Base-by-base conservation (phyloP, 2,113 vertebrate species). In the Platysternon megacephalum region DNA sequence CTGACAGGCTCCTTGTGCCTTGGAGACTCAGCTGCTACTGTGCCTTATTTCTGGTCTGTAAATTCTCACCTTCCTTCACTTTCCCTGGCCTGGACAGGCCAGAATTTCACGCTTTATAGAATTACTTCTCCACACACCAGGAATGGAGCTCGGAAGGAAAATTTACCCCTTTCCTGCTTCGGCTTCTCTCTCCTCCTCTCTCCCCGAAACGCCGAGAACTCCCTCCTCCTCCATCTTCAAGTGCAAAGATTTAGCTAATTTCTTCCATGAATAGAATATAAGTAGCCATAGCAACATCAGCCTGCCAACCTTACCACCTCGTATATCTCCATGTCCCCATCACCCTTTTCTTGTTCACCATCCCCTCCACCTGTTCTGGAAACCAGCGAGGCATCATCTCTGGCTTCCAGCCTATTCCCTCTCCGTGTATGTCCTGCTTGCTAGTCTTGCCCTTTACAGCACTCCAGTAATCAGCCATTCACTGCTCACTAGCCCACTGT, bases 251-350 rank as follows among this genome's bases (percentile, higher is more conserved):
- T 97, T 93, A 97, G 91, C 97, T 97, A 96, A 96, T 97, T 97
- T 97, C 94, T 96, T 95, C 96, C 96, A 97, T 97, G 96, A 98
- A 97, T 95, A 97, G 97, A 93, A 97, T 88, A 12, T 61, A 84
- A 97, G 97, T 98, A 98, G 97, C 97, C 97, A 98, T 98, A 96
- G 97, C 97, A 98, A 98, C 97, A 97, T 97, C 97, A 97, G 96
- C 96, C 97, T 97, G 97, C 96, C 97, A 97, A 97, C 97, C 97
- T 97, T 96, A 95, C 97, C 97, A 97, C 97, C 97, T 97, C 96
- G 96, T 95, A 93, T 97, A 95, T 93, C 96, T 97, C 95, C 1
- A 9, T 95, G 96, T 96, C 96, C 95, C 93, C 92, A 0, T 95
- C 93, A 91, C 94, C 95, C 95, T 46, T n/a, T 85, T 97, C 91